Base-by-base conservation (phyloP, 53 echinoderm and acorn worm species). In the Paelopatides confundens region DNA sequence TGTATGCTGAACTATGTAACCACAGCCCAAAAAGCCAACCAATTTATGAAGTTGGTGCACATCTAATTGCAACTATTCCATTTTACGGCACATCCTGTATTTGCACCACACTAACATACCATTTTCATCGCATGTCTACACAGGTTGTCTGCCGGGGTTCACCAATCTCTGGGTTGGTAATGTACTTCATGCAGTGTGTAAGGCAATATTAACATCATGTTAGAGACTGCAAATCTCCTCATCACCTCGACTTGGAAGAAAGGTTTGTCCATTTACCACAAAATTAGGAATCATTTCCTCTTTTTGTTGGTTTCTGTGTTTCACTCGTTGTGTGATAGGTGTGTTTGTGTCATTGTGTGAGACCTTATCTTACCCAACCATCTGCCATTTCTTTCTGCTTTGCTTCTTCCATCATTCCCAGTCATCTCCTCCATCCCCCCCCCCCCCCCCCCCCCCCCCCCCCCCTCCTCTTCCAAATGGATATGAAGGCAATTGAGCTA, bases 111-210 rank as follows among this genome's bases (percentile, higher is more conserved):
- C 70, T 70, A 70, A 70, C 70, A 35, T 23, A 17, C 39, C 70
- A 70, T 70, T 70, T 70, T 70, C 70, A 70, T 70, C 36, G 70
- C 70, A 70, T 70, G 70, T 70, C 39, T 70, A 70, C 21, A 70
- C 70, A 70, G 70, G 70, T 70, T 70, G 70, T 70, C 36, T 37
- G 58, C 58, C 24, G 67, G 31, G 15, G 67, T 17, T 12, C 48
- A 48, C 48, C 48, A 27, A 10, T 13, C 14, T 27, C 67, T 13
- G 21, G n/a, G 35, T 37, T 37, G 70, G 39, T 70, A 37, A 35
- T 70, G 31, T 70, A 37, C 38, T 35, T 39, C 70, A 34, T 70
- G 38, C 70, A 70, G 37, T 70, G 70, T 37, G 38, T 9, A 70
- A 70, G 35, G 36, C 38, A 70, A 17, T 38, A 70, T 37, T 68